Evolutionary conservation across 2,113 vertebrate species (phyloP), one percentile per base, ranked within the genome.

Genomic region (Coracopsis vasa): DNA sequence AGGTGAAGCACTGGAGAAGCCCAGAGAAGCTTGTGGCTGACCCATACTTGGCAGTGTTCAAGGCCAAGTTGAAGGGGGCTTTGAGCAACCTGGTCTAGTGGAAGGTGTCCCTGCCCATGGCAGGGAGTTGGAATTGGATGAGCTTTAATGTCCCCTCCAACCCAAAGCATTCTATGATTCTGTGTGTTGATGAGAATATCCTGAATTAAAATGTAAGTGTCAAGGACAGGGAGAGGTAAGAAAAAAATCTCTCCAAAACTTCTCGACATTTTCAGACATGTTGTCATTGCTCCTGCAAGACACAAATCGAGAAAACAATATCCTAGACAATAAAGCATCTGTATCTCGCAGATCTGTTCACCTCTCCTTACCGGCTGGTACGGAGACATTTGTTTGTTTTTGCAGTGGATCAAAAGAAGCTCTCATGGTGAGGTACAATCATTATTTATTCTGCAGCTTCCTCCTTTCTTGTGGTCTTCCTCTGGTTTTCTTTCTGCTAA

Each of bases 381-480:
- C 0, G 12, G 45, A 96, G 23, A 8, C 58, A 77, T 65, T 65
- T 95, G 77, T 97, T 96, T 96, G 80, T 96, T 90, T 93, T 88
- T 88, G 37, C 44, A 58, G 28, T 13, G 41, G 79, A 94, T 93
- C 86, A 94, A 92, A 95, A 96, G 96, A 62, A 53, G 31, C 86
- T 93, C 75, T 83, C 37, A 29, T 58, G 21, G 67, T 1, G 2
- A 83, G 51, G 82, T 90, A 96, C 81, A 97, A 41, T 65, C 23
- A 3, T 37, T 96, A 94, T 96, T 97, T 97, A 92, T 93, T 90
- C 74, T 86, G 44, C 3, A 3, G 66, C 67, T 97, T 97, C 95
- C 95, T 94, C 8, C 37, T 88, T 83, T 80, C 66, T 81, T 45
- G 58, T 72, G 79, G 85, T 93, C 85, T 90, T 95, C 94, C 88